Evolutionary conservation across 2,797 vertebrate species (phyloP), one percentile per base, ranked within the genome.

Genomic region (Eospalax fontanierii): DNA sequence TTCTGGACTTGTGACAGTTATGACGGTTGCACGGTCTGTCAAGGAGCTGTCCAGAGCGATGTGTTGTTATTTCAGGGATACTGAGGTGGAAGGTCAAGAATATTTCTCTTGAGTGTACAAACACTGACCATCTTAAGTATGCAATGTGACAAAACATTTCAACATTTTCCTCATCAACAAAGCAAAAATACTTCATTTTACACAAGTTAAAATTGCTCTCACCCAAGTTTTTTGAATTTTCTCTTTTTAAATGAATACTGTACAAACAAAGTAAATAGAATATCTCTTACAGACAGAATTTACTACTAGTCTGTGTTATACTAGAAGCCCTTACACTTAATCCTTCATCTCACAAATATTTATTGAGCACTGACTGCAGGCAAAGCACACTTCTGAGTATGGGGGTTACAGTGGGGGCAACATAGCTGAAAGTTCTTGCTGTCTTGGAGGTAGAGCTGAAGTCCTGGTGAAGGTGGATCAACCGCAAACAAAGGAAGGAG

Each of bases 321-420:
- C 57, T n/a, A 19, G 65, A 89, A 93, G 63, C 81, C 66, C 46
- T 73, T 65, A 81, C 6, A 38, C n/a, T 68, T 28, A 87, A 79
- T 40, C 84, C 68, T 96, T 92, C 83, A 91, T 35, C 68, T 35
- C 82, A 84, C 65, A 90, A 80, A 15, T 90, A 97, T 97, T 97
- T 96, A 96, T 89, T 97, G 95, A 97, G 95, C 96, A 96, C 97
- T 75, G 91, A 97, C 89, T 94, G 76, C 40, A n/a, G 38, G 38
- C 74, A 94, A 82, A 96, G 89, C 80, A 92, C 95, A 89, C 54
- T 83, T 54, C 21, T n/a, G 61, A 38, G 75, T 18, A 22, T 1
- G 8, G 38, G 40, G 33, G 6, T 54, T 2, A 43, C 15, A 43
- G 38, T 1, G 38, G 15, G 66, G 26, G 54, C 0, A 2, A 35